These are phyloP conservation scores for Spicauda simplicius DNA, from an alignment of 2,888 invertebrate genomes.

Conservation along the genomic window DNA sequence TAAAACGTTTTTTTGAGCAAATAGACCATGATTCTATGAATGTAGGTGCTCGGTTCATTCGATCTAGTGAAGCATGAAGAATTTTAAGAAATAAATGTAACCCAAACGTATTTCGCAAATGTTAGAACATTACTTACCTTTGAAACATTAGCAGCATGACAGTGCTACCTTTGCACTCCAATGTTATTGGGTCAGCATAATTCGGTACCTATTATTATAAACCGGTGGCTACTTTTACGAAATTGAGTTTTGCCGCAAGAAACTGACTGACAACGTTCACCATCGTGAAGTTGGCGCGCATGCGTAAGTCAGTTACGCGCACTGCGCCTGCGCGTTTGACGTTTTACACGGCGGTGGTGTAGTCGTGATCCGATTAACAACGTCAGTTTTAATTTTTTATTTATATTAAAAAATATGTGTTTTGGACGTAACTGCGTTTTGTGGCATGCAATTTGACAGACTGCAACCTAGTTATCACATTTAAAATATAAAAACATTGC, in stretches of 20 bases:
- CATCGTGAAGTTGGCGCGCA: conserved; percentile 75
- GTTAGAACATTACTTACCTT: conserved; percentile 20
- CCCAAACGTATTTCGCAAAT: not conserved
- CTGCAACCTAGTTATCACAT: not conserved
- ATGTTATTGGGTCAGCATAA: conserved; percentile 26
- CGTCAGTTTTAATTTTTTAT: conserved; percentile 71
- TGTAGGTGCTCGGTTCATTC: not conserved
- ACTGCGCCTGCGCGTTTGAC: conserved; percentile 83
- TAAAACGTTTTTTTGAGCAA: not conserved
- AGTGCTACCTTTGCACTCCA: conserved; percentile 4
- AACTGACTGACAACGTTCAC: conserved; percentile 56
- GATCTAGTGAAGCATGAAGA: conserved; percentile 21
- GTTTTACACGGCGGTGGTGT: conserved; percentile 83
- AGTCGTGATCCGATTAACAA: conserved; percentile 84
- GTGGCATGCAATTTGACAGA: conserved; percentile 65
- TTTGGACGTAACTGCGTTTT: conserved; percentile 44
- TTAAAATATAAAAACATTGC: conserved; percentile 2
- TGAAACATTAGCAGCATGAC: conserved; percentile 17
- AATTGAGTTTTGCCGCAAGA: conserved; percentile 44
- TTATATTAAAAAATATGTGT: conserved; percentile 45
- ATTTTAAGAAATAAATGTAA: not conserved
- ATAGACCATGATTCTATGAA: not conserved
- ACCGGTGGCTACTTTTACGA: conserved; percentile 15
- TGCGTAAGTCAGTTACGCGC: conserved; percentile 80
- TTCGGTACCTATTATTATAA: conserved; percentile 11